Percentiles rank a stretch among this genome's conserved stretches.
Evolutionary conservation across 2,888 invertebrate species (phyloP).

Genomic region (Andrena trimmerana): DNA sequence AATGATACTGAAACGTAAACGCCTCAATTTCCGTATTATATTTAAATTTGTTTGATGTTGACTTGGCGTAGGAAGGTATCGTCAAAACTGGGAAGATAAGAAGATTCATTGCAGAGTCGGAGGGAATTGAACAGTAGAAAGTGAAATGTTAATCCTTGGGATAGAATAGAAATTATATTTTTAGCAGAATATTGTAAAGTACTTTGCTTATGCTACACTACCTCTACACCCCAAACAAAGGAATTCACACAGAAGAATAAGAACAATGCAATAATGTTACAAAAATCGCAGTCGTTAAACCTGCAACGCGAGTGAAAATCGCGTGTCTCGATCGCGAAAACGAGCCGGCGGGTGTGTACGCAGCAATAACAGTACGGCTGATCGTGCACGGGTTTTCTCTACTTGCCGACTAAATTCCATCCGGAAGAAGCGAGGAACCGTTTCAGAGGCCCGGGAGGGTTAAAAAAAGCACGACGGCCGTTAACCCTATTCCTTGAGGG

Average conservation of each 20-base stretch:
- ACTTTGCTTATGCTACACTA: background rate
- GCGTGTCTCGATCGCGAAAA: background rate
- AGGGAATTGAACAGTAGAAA: too few species aligned
- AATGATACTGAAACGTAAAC: background rate
- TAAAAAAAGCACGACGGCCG: slow-evolving; percentile 40
- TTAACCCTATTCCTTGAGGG: slow-evolving; percentile 59
- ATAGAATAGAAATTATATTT: too few species aligned
- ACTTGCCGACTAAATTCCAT: slow-evolving; percentile 41
- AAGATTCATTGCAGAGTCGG: too few species aligned
- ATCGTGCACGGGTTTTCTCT: slow-evolving; percentile 45
- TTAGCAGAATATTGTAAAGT: too few species aligned
- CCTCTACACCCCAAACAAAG: background rate
- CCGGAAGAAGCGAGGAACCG: slow-evolving; percentile 35
- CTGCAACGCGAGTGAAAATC: background rate
- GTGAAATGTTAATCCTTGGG: too few species aligned
- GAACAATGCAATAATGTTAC: background rate
- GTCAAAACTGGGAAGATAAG: too few species aligned
- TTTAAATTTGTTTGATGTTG: too few species aligned
- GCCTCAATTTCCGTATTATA: background rate
- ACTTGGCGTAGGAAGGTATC: too few species aligned
- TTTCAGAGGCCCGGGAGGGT: slow-evolving; percentile 16
- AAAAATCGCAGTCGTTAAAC: background rate
- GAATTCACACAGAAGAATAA: background rate
- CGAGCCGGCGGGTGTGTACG: background rate
- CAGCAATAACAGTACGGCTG: slow-evolving; percentile 28